Base-by-base conservation (phyloP, 1,140 invertebrate genomes). In the Nephotettix cincticeps region DNA sequence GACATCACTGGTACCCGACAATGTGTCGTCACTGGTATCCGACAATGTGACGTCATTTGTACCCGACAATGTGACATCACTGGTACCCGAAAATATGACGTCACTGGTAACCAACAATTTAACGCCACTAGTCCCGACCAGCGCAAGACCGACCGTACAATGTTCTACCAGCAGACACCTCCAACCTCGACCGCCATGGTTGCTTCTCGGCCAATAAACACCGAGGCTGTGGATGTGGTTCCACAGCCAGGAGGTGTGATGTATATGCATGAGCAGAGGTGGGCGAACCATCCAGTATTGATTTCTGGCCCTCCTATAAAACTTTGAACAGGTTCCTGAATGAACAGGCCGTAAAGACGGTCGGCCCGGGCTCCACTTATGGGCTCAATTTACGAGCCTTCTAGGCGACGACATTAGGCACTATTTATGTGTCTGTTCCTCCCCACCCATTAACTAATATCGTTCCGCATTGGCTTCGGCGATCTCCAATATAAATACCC, bases 221-320 rank as follows among this genome's bases (percentile, higher is more conserved):
- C 23, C n/a, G 11, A 9, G 36, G 36, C 17, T 6, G 6, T 6
- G 47, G 47, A 4, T n/a, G 23, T 11, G n/a, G n/a, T n/a, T n/a
- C n/a, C n/a, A n/a, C n/a, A n/a, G 4, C 14, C 32, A 36, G 56
- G 25, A 2, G 47, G 13, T 11, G 56, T 61, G 56, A 61, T 61
- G 56, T 61, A 61, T 61, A 61, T 61, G 56, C 56, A 61, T 61
- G 56, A 61, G 27, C 56, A 27, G n/a, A 61, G 21, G 56, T 61
- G 56, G 56, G 56, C 56, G 56, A 61, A n/a, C 47, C 47, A 54
- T 54, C 47, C 47, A 61, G 56, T 61, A 61, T 61, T 61, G 56
- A 61, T 61, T 61, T 61, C 56, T 61, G 56, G 56, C 56, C 56
- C 56, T 61, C 56, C 56, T 61, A 61, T 61, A 61, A 61, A 61